Evolutionary conservation across 2,888 invertebrate genomes (phyloP).

Genomic region (Drosophila cracens): DNA sequence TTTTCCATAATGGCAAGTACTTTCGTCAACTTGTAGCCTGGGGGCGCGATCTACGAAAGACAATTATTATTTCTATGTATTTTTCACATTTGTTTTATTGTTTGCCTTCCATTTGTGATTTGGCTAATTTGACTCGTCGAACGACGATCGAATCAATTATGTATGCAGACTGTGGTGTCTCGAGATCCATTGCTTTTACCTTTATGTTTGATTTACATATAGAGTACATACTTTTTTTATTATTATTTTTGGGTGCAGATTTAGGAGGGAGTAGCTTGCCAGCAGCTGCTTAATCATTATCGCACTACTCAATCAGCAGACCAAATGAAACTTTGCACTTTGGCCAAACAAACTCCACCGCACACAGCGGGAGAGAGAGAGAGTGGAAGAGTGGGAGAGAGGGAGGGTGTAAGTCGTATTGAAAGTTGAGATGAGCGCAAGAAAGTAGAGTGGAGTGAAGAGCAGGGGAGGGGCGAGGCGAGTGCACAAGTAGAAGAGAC

Average conservation of each 20-base stretch:
- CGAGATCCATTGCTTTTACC: constrained; percentile 36
- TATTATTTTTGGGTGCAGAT: not conserved
- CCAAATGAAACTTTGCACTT: constrained; percentile 73
- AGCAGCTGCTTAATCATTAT: constrained; percentile 69
- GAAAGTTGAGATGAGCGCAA: constrained; percentile 69
- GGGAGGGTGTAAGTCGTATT: constrained; percentile 54
- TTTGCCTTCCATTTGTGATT: constrained; percentile 5
- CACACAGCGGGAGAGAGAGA: constrained; percentile 21
- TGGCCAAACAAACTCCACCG: constrained; percentile 21
- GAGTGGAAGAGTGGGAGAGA: not conserved
- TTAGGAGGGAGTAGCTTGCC: constrained; percentile 14
- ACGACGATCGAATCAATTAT: constrained; percentile 71
- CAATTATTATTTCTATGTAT: constrained; percentile 7
- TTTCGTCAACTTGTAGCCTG: constrained; percentile 61
- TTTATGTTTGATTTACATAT: constrained; percentile 9
- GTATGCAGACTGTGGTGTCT: constrained; percentile 39
- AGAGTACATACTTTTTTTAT: not conserved
- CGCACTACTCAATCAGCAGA: constrained; percentile 66
- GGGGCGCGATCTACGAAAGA: constrained; percentile 54
- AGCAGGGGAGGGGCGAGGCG: constrained; percentile 1
- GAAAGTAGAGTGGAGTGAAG: constrained; percentile 10
- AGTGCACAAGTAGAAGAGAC: constrained; percentile 47
- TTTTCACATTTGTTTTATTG: constrained; percentile 2
- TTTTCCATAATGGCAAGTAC: constrained; percentile 48
- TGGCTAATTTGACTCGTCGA: constrained; percentile 22